Evolutionary conservation across 2,888 invertebrate genomes (phyloP).

Genomic region (Tortrix viridana): DNA sequence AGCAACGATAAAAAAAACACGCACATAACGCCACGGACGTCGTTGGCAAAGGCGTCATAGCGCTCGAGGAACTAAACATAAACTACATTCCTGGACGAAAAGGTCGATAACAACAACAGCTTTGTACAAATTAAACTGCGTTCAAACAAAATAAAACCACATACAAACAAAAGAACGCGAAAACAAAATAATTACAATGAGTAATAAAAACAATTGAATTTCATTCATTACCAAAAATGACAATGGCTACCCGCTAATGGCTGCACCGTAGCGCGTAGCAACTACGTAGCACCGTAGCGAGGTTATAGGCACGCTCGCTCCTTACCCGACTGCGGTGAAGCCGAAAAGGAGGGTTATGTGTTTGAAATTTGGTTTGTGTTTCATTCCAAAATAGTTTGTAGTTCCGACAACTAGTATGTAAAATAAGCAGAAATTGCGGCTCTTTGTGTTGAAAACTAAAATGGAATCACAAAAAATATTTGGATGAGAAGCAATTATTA

Average conservation of each 20-base stretch:
- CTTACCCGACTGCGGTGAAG: too few species aligned
- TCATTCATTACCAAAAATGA: constrained; percentile 8
- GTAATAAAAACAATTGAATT: constrained; percentile 1
- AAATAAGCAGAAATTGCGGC: neutral
- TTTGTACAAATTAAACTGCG: too few species aligned
- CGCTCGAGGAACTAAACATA: too few species aligned
- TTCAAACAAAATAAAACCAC: neutral
- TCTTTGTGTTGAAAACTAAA: neutral
- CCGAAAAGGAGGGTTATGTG: too few species aligned
- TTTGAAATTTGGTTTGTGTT: constrained; percentile 42
- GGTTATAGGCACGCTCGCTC: neutral
- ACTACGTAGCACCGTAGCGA: neutral
- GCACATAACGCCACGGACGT: too few species aligned
- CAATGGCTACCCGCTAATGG: constrained; percentile 4
- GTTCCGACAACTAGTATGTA: neutral
- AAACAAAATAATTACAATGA: neutral
- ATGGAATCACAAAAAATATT: neutral
- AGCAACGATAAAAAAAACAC: too few species aligned
- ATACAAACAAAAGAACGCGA: neutral
- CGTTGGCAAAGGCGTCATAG: too few species aligned
- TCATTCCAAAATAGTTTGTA: constrained; percentile 22
- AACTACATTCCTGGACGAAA: too few species aligned
- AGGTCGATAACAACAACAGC: too few species aligned
- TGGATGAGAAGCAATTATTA: too few species aligned
- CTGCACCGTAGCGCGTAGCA: constrained; percentile 14